These are phyloP conservation scores for Stenurella melanura DNA, from an alignment of 2,888 invertebrate genomes.

Conservation along the genomic window DNA sequence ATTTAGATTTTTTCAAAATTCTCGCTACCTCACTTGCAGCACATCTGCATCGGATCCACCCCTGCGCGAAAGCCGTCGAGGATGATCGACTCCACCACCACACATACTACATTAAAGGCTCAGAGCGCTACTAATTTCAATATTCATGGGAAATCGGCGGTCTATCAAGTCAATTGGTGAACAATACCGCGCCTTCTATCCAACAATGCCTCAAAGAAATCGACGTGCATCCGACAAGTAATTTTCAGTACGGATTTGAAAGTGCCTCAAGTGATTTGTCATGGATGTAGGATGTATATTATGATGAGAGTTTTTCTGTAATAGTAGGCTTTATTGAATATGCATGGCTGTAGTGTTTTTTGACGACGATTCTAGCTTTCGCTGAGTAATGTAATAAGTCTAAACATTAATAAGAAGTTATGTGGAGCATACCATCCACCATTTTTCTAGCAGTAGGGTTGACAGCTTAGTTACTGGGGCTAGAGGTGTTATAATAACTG, in stretches of 20 bases:
- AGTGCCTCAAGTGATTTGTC: background rate
- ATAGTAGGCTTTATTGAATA: background rate
- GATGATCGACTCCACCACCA: conserved; percentile 17
- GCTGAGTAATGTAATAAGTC: background rate
- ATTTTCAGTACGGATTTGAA: conserved; percentile 3
- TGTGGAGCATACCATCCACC: too few species aligned
- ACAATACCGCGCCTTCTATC: conserved; percentile 16
- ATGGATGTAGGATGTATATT: background rate
- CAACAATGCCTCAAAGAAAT: conserved; percentile 20
- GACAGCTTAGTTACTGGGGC: too few species aligned
- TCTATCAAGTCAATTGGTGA: conserved; percentile 21
- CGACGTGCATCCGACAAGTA: conserved; percentile 4
- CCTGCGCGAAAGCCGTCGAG: background rate
- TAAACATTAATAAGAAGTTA: background rate
- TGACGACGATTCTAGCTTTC: background rate
- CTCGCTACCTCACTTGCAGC: too few species aligned
- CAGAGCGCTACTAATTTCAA: conserved; percentile 60
- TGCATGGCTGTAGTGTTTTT: background rate
- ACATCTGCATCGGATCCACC: background rate
- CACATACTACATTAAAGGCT: conserved; percentile 32
- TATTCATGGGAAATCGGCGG: conserved; percentile 64
- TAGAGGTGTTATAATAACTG: too few species aligned
- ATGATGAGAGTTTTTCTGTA: background rate
- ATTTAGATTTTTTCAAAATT: too few species aligned
- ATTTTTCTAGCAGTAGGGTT: too few species aligned